Base-by-base conservation (phyloP, 92 coral and sea anemone species). In the Epizoanthus stellaris region DNA sequence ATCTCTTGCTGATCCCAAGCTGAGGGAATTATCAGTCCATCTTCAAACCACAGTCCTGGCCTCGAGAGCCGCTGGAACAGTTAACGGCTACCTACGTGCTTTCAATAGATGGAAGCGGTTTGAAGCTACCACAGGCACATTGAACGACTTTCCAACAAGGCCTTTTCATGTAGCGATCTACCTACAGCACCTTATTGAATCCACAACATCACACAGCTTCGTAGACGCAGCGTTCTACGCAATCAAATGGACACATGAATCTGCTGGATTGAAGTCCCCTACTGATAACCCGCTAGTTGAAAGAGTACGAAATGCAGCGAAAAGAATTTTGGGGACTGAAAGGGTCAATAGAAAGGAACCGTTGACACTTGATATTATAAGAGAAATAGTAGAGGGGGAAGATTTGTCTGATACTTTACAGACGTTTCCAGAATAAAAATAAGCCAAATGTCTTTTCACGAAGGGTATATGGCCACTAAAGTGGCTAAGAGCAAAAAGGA, bases 171-270 rank as follows among this genome's bases (percentile, higher is more conserved):
- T 79, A 16, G 89, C 89, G n/a, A 42, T 85, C 49, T 89, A 77
- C 62, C 63, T 89, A 52, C 89, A 79, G 63, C 79, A 67, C 65
- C 38, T 77, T 20, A 34, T 88, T 15, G 87, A 85, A 25, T 47
- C 84, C 52, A 85, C 86, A 23, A 68, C 49, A 16, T 89, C 90
- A 6, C 45, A 42, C 63, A 85, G 88, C 25, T 85, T 84, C 1
- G 87, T 80, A n/a, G 86, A 85, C 40, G 6, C 87, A 67, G 92
- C 87, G 14, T 85, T 89, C 36, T 80, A 85, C 17, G 82, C 66
- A 30, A 65, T 65, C 30, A 89, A 80, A 75, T 89, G 89, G 92
- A 86, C 87, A 7, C 89, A 80, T 67, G 66, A 74, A 53, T 74
- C 25, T 23, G 80, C 66, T 42, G 80, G 49, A 20, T 74, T 54